Evolutionary conservation across 2,797 vertebrate genomes (phyloP), one percentile per base, ranked within the genome.

Genomic region (Coregonus suidteri): DNA sequence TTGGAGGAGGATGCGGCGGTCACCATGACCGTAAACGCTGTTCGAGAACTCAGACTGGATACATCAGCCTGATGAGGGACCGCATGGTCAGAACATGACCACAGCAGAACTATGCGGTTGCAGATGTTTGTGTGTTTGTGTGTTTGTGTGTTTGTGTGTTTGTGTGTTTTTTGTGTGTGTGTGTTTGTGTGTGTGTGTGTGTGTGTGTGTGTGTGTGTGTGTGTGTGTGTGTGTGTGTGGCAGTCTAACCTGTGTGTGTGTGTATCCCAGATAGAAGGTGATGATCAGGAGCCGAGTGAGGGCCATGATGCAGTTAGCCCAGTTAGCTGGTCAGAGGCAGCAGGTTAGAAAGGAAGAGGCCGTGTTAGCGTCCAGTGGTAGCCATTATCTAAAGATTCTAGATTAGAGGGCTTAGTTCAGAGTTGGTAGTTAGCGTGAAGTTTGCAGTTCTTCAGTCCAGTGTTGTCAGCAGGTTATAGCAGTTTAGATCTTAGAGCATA

Each of bases 181-280:
- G 4, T 53, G 1, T 72, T 41, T 71, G 41, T 14, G 34, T 37
- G 35, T 37, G 35, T 37, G 35, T 37, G 35, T 37, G 35, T 37
- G 35, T 37, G 35, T 37, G 35, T 37, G 35, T 37, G 35, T 37
- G 35, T 37, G 34, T 35, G 34, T 35, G 34, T 35, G 34, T 35
- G 34, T 35, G 34, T 37, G 37, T 41, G 37, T 41, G 37, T 47
- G 41, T 47, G 41, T 9, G 41, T 2, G 4, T 34, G 53, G 51
- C 54, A 74, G 41, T 78, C 93, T 90, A 97, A 99, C 98, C 98
- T 98, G 95, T 90, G 89, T 87, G 80, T 88, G 85, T 83, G 90
- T 75, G 84, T 93, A 84, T 92, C 90, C 93, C 85, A 90, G 77
- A 80, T 88, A 93, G 79, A 92, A 90, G 88, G 69, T 77, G 88